These are phyloP conservation scores for Notospermus geniculatus DNA, from an alignment of 1,140 invertebrate species.

Conservation along the genomic window DNA sequence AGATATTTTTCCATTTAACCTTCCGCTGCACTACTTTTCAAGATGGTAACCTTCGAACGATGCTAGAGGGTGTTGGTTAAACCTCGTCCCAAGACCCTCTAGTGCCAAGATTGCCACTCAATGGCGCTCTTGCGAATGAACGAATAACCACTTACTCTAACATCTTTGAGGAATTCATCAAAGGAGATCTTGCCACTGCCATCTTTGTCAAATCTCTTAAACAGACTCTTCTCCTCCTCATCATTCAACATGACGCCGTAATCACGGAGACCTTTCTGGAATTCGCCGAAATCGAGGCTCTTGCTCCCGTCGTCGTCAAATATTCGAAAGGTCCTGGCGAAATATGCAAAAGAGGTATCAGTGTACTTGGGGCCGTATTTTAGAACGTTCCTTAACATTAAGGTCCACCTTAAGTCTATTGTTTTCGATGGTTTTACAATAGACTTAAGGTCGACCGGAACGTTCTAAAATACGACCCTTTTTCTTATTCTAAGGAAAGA, in stretches of 20 bases:
- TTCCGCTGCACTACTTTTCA: too few species aligned
- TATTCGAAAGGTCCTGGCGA: conserved; percentile 75
- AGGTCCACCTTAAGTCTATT: too few species aligned
- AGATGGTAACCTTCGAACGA: too few species aligned
- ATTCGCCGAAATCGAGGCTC: conserved; percentile 79
- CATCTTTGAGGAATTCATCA: conserved; percentile 80
- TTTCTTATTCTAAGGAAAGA: too few species aligned
- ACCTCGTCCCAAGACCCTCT: too few species aligned
- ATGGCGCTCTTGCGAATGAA: not conserved
- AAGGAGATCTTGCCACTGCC: conserved; percentile 79
- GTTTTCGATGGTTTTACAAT: too few species aligned
- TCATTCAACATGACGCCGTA: conserved; percentile 68
- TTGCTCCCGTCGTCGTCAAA: conserved; percentile 93
- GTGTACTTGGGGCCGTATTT: too few species aligned
- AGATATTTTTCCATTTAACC: too few species aligned
- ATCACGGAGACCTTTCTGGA: conserved; percentile 76
- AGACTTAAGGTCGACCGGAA: too few species aligned
- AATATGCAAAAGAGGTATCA: conserved; percentile 20
- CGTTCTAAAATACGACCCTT: too few species aligned
- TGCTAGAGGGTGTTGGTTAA: too few species aligned
- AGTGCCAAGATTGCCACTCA: not conserved
- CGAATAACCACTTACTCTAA: conserved; percentile 70
- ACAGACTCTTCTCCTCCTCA: conserved; percentile 70
- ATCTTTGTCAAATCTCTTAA: conserved; percentile 79
- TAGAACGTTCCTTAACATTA: too few species aligned